Base-by-base conservation (phyloP, 2,113 vertebrate species). In the Cynocephalus volans region DNA sequence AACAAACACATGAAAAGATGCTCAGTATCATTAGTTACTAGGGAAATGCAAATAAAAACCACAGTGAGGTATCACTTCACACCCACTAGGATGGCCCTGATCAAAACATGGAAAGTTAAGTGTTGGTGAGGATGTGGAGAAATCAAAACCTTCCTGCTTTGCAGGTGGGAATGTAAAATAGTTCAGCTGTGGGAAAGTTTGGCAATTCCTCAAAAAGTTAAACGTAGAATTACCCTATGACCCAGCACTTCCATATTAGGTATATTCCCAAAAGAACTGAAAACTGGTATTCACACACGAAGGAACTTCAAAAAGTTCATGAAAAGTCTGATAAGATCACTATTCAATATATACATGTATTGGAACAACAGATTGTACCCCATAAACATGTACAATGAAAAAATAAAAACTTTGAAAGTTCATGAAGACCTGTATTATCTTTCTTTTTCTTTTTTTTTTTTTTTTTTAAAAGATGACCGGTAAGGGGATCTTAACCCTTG, bases 171-270 rank as follows among this genome's bases (percentile, higher is more conserved):
- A 90, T 60, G 41, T 86, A 81, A 86, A 86, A 90, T 67, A 17
- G 45, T 56, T 89, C 41, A 45, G 41, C 65, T 79, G 13, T 19
- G 76, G 24, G 36, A 88, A 79, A 83, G 19, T 77, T 24, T 70
- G 77, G 45, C 56, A 95, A 48, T 58, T 95, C n/a, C 93, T 92
- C 45, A 88, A 88, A 81, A 88, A 77, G 52, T 77, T 50, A 88
- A 95, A 90, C 19, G n/a, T 19, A 93, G 41, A 88, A 92, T 58
- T 88, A 86, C 28, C 28, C 23, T 36, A 65, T 54, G 50, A 36
- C 36, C n/a, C 36, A 88, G 31, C 24, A 88, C 15, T 83, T 88
- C 15, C 21, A 83, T 41, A 6, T 21, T 62, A 88, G 17, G 8
- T 69, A 69, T 36, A 28, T 58, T 84, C 26, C n/a, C 18, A 67